These are phyloP conservation scores for Hemitrygon akajei DNA, from an alignment of 2,797 vertebrate genomes.

Conservation along the genomic window DNA sequence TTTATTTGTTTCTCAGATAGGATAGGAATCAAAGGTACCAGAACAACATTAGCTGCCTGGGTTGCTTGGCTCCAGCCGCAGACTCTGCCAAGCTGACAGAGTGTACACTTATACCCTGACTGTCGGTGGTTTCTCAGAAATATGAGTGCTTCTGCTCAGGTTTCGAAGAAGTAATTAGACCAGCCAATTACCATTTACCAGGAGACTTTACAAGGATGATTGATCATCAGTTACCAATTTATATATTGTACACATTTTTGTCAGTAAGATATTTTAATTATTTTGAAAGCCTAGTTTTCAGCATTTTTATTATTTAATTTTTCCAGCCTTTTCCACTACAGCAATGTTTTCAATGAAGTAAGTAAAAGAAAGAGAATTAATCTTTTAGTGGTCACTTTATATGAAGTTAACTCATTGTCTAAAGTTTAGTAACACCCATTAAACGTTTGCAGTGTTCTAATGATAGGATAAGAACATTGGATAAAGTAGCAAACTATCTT, in stretches of 20 bases:
- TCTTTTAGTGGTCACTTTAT: neutral
- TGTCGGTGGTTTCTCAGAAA: conserved; percentile 59
- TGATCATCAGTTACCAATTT: conserved; percentile 75
- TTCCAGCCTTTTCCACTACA: neutral
- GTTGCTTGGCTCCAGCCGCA: neutral
- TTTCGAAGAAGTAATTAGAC: conserved; percentile 83
- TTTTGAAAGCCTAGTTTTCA: conserved; percentile 39
- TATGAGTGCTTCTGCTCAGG: conserved; percentile 66
- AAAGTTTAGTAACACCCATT: neutral
- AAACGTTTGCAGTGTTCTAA: neutral
- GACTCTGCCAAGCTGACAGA: neutral
- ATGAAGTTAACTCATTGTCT: neutral
- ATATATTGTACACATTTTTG: conserved; percentile 60
- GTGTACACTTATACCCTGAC: neutral
- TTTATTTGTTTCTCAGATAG: neutral
- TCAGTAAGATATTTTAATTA: conserved; percentile 35
- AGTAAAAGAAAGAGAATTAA: neutral
- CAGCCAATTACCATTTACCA: conserved; percentile 74
- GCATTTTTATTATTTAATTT: conserved; percentile 2
- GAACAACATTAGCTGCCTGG: neutral
- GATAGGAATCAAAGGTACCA: neutral
- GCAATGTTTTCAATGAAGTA: neutral
- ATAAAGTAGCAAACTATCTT: neutral
- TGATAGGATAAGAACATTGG: neutral
- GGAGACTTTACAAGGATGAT: conserved; percentile 73